Percentiles rank a stretch among this genome's conserved stretches.
phyloP scores from a whole-genome alignment of 2,888 invertebrate genomes.

The Pogonocherus hispidulus region DNA sequence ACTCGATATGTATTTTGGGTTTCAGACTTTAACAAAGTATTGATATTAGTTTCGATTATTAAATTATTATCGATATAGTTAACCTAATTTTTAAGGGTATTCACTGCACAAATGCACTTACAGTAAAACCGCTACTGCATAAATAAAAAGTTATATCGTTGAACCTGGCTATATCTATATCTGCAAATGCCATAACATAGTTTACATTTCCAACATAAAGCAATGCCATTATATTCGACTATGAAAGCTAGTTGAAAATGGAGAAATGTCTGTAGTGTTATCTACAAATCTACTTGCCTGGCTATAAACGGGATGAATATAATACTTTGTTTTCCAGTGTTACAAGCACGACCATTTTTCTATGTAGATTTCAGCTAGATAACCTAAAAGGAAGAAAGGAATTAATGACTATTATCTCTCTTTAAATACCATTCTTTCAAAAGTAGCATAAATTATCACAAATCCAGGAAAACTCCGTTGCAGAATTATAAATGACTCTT shows the following conservation, averaged over 20 bases:
- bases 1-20: too few relatives aligned
- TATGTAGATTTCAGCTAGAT: background rate
- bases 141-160: too few relatives aligned
- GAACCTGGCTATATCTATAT: too few relatives aligned
- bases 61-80: too few relatives aligned
- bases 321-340: background rate
- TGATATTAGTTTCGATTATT: too few relatives aligned
- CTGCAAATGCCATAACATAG: too few relatives aligned
- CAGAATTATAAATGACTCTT: too few relatives aligned
- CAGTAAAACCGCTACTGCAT: too few relatives aligned
- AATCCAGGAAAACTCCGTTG: background rate
- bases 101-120: too few relatives aligned
- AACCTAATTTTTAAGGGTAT: too few relatives aligned
- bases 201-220: too few relatives aligned
- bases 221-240: background rate
- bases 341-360: background rate
- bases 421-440: background rate
- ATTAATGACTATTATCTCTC: background rate
- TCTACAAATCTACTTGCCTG: background rate
- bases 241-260: background rate
- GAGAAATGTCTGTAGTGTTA: background rate
- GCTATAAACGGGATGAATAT: background rate
- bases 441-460: background rate
- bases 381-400: background rate
- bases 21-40: too few relatives aligned